A percentile compares a stretch with the other conserved stretches of the same genome.
These are phyloP conservation scores for Engystomops pustulosus DNA, from an alignment of 2,113 vertebrate species.

Conservation along the genomic window DNA sequence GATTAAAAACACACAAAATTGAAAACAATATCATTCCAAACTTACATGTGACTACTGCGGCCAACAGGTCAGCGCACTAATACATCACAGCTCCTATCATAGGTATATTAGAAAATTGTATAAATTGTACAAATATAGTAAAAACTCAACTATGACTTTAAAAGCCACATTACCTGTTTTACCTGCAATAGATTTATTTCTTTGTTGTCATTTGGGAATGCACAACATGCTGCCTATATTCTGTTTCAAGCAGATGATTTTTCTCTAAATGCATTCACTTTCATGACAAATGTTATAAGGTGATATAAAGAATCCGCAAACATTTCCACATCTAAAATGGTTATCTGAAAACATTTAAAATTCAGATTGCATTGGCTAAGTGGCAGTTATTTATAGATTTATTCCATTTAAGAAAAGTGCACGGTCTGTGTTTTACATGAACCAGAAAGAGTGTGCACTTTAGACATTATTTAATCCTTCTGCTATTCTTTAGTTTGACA, in stretches of 20 bases:
- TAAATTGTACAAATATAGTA: too few species aligned
- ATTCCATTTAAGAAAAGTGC: constrained; percentile 17
- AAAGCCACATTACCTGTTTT: not conserved
- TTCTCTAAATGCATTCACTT: constrained; percentile 24
- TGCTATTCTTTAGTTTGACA: not conserved
- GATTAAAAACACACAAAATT: too few species aligned
- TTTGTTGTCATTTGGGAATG: constrained; percentile 4
- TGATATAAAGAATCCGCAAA: constrained; percentile 20
- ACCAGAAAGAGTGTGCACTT: not conserved
- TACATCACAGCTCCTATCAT: too few species aligned
- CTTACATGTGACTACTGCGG: too few species aligned
- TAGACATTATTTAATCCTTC: not conserved
- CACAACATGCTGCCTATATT: constrained; percentile 9
- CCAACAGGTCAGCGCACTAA: too few species aligned
- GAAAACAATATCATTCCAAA: too few species aligned
- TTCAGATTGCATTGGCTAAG: constrained; percentile 36
- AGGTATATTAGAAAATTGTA: too few species aligned
- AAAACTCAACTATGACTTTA: not conserved
- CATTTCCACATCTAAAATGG: constrained; percentile 32
- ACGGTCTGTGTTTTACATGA: not conserved
- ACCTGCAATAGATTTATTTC: constrained; percentile 1
- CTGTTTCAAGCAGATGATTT: constrained; percentile 34
- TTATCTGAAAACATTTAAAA: constrained; percentile 40
- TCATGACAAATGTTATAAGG: constrained; percentile 32
- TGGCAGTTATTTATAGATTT: constrained; percentile 25